Base-by-base conservation (phyloP, 2,888 invertebrate species). In the Brenthis daphne region DNA sequence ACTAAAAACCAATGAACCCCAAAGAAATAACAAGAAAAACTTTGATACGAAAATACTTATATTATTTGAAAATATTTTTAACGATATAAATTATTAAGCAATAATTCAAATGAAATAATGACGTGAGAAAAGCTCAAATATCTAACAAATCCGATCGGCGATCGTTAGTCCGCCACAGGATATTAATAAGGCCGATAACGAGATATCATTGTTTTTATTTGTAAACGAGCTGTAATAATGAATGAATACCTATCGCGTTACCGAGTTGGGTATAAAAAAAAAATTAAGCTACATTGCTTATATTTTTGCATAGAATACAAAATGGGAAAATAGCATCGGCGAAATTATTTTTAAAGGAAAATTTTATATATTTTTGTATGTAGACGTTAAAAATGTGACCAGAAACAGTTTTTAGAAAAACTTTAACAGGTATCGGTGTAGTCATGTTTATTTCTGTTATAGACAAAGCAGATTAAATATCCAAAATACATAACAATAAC, bases 141-240 rank as follows among this genome's bases (percentile, higher is more conserved):
- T 74, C 77, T 73, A 60, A 69, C 67, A 64, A 76, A 78, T 77
- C 72, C 73, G 74, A 78, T 76, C 69, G 69, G 66, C 69, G 77
- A 72, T 81, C 77, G 80, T 82, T 81, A 81, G 77, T 74, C 73
- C 72, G 69, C 66, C 78, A 76, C 71, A 67, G 71, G 74, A 76
- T 78, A 80, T 84, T 80, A 85, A 81, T 83, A 81, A 78, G 75
- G 78, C 75, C 76, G 75, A 77, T 83, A 84, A 85, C 83, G 80
- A 82, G 82, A 82, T 82, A 82, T 80, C 80, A 79, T 77, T 79
- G 80, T 69, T 75, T 72, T 74, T 73, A 67, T 69, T 76, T 75
- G 68, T 74, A 79, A 79, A 77, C 77, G 76, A 79, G 78, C 77
- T 73, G 70, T 77, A 76, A 77, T 84, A 84, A 84, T 81, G 81